These are phyloP conservation scores for Myanophis thanlyinensis DNA, from an alignment of 2,113 vertebrate species.

Conservation along the genomic window DNA sequence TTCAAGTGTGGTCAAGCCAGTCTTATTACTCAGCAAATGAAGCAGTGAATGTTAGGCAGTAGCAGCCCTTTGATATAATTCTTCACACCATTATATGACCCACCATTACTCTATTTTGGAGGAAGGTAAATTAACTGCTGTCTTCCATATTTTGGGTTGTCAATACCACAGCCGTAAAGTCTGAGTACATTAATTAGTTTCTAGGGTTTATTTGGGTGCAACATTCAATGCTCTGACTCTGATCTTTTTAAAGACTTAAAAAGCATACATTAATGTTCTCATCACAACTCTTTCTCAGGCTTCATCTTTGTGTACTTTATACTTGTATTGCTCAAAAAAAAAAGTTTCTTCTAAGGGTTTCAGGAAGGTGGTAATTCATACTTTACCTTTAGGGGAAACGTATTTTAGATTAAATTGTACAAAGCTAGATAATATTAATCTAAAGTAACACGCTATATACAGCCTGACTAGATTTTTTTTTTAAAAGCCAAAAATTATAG, in stretches of 20 bases:
- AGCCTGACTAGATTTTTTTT: background rate
- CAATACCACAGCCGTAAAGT: background rate
- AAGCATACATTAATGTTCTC: background rate
- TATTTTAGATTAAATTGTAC: background rate
- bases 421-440: background rate
- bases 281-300: background rate
- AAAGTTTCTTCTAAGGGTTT: background rate
- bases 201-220: background rate
- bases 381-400: background rate
- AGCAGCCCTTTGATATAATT: background rate
- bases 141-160: background rate
- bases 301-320: background rate
- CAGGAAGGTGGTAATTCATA: background rate
- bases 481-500: background rate
- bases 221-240: background rate
- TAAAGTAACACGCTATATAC: too few species aligned
- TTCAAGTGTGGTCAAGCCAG: background rate
- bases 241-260: background rate
- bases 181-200: background rate
- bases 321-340: background rate
- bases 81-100: background rate
- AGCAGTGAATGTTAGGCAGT: background rate
- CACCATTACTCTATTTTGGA: background rate
- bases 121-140: background rate
- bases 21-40: background rate